Percentiles rank a stretch among this genome's conserved stretches.
Evolutionary conservation across 2,888 invertebrate species (phyloP).

Genomic region (Tethea ocularis): DNA sequence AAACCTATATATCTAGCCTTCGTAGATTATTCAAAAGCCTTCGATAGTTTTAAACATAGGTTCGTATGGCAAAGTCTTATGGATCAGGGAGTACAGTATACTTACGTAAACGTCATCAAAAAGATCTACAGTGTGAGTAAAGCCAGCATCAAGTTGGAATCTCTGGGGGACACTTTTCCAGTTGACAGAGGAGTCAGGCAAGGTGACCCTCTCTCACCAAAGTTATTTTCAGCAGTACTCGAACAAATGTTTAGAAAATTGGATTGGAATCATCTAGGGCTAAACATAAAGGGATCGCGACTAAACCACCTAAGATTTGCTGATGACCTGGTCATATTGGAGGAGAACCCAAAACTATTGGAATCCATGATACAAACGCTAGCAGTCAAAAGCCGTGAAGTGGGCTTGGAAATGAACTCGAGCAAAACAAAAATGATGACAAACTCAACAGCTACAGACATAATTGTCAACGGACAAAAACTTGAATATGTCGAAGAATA

Average conservation of each 20-base stretch:
- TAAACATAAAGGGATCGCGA: too few species aligned
- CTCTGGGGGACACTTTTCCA: background rate
- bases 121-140: background rate
- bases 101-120: conserved; percentile 4
- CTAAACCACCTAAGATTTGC: conserved; percentile 15
- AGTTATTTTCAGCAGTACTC: conserved; percentile 12
- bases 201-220: conserved; percentile 7
- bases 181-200: conserved; percentile 7
- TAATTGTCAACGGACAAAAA: too few species aligned
- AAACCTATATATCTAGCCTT: too few species aligned
- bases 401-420: conserved; percentile 11
- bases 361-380: conserved; percentile 12
- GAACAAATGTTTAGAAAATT: too few species aligned
- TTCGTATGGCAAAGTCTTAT: conserved; percentile 5
- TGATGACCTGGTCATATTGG: conserved; percentile 12
- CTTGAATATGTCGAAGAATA: too few species aligned
- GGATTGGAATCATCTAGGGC: too few species aligned
- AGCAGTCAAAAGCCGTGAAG: conserved; percentile 11
- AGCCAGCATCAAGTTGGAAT: too few species aligned
- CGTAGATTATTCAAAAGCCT: background rate
- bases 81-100: conserved; percentile 5
- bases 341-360: background rate
- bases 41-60: conserved; percentile 8
- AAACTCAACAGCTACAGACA: background rate
- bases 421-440: conserved; percentile 12